Evolutionary conservation across 2,797 vertebrate species (phyloP).

Genomic region (Muraenolepis orangiensis): DNA sequence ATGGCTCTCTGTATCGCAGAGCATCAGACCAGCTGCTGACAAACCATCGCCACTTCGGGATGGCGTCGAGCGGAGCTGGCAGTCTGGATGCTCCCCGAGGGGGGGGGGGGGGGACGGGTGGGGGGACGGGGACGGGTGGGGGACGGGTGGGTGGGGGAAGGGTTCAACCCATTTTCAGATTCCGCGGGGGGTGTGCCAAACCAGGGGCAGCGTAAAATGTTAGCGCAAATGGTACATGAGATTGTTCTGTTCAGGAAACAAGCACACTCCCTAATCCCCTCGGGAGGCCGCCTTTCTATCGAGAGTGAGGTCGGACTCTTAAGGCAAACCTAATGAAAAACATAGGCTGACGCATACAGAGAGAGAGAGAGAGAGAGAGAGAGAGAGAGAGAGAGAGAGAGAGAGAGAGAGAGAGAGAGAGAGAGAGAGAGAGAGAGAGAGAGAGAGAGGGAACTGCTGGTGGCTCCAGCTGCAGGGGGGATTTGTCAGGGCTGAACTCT

Average conservation of each 20-base stretch:
- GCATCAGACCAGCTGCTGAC: background rate
- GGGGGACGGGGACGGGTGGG: no score
- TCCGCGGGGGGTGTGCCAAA: constrained; percentile 18
- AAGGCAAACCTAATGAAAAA: constrained; percentile 53
- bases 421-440: background rate
- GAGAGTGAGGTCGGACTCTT: constrained; percentile 24
- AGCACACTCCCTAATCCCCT: constrained; percentile 28
- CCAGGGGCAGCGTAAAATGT: constrained; percentile 3
- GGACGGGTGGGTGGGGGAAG: no score
- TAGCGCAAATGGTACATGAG: constrained; percentile 15
- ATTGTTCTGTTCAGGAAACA: constrained; percentile 34
- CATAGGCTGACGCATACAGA: constrained; percentile 1
- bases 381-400: constrained; percentile 1
- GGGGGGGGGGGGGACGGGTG: constrained; percentile 43
- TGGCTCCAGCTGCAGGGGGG: background rate
- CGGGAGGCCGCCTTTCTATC: constrained; percentile 18
- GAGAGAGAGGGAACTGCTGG: background rate
- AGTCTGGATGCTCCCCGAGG: constrained; percentile 27
- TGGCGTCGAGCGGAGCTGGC: background rate
- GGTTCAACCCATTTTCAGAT: constrained; percentile 18
- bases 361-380: background rate
- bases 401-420: background rate
- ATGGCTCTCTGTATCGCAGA: background rate
- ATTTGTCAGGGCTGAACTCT: background rate
- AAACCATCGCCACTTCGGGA: background rate